phyloP scores from a whole-genome alignment of 2,888 invertebrate species.

The Fragum fragum region DNA sequence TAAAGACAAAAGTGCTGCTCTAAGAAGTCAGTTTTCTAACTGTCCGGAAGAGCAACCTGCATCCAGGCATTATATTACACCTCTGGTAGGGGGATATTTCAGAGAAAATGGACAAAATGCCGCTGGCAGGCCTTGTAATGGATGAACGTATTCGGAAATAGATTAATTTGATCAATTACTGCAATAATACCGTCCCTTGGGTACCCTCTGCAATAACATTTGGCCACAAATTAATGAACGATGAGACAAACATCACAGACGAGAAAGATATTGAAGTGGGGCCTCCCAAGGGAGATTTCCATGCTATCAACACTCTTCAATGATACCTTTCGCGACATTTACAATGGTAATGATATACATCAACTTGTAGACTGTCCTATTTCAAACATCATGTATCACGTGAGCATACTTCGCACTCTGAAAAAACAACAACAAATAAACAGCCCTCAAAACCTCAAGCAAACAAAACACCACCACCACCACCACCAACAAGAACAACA shows the following conservation, averaged over 20 bases:
- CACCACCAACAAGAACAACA: too few species aligned
- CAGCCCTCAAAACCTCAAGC: too few species aligned
- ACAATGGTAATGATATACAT: neutral
- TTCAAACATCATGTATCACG: too few species aligned
- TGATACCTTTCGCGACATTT: slow-evolving; percentile 10
- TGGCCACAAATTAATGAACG: slow-evolving; percentile 71
- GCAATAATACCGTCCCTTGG: slow-evolving; percentile 62
- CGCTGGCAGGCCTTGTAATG: slow-evolving; percentile 59
- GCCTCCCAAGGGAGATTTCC: slow-evolving; percentile 37
- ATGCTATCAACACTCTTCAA: slow-evolving; percentile 5
- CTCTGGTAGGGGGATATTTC: slow-evolving; percentile 9
- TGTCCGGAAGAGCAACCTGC: neutral
- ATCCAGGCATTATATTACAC: slow-evolving; percentile 25
- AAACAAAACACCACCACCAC: too few species aligned
- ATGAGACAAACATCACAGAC: slow-evolving; percentile 65
- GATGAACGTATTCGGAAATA: slow-evolving; percentile 67
- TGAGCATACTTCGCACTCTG: too few species aligned
- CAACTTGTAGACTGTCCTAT: too few species aligned
- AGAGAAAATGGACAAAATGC: slow-evolving; percentile 55
- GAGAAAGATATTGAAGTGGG: slow-evolving; percentile 57
- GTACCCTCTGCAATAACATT: slow-evolving; percentile 68
- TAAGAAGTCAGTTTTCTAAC: neutral
- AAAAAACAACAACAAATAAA: too few species aligned
- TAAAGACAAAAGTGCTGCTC: too few species aligned
- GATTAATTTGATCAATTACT: slow-evolving; percentile 72